Evolutionary conservation across 1,140 invertebrate species (phyloP), one percentile per base, ranked within the genome.

Genomic region (Philotrypesis tridentata): DNA sequence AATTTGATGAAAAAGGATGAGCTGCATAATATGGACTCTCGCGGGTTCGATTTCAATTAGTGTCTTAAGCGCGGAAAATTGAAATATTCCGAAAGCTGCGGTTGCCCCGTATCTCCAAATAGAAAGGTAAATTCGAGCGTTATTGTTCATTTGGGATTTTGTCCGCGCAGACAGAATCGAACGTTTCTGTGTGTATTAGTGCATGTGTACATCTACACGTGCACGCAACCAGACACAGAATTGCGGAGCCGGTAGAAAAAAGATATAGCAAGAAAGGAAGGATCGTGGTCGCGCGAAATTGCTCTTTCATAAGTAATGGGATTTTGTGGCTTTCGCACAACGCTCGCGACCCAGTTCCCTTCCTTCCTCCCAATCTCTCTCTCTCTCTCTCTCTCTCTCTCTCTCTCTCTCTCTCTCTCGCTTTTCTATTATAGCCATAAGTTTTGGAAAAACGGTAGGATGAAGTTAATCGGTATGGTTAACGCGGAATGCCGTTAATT

Each of bases 101-200:
- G 55, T 55, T 29, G 63, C 37, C 40, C 70, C 68, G 70, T n/a
- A n/a, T 72, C 67, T 67, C 73, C 73, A 40, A 80, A 63, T 79
- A 27, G 17, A 71, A 71, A 79, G 40, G 68, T 79, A 60, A 79
- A 79, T 73, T 72, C 12, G 29, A 63, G 25, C 27, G 55, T 63
- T 73, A 79, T 63, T 79, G 68, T 79, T 72, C 68, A 72, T 72
- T 73, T 72, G 8, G 68, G 29, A 63, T 79, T 79, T 73, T 37
- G 48, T 17, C 31, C 23, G 23, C 1, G 7, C 6, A 4, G 14
- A 4, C 5, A 55, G 29, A 79, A 79, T 63, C 70, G 43, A 72
- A 63, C n/a, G 31, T 60, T n/a, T n/a, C n/a, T n/a, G n/a, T n/a
- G n/a, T n/a, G n/a, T n/a, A n/a, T n/a, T n/a, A n/a, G n/a, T n/a